Percentiles rank a stretch among this genome's conserved stretches.
Conservation (phyloP, 2,888 invertebrate genomes). For the Linyphia triangularis region DNA sequence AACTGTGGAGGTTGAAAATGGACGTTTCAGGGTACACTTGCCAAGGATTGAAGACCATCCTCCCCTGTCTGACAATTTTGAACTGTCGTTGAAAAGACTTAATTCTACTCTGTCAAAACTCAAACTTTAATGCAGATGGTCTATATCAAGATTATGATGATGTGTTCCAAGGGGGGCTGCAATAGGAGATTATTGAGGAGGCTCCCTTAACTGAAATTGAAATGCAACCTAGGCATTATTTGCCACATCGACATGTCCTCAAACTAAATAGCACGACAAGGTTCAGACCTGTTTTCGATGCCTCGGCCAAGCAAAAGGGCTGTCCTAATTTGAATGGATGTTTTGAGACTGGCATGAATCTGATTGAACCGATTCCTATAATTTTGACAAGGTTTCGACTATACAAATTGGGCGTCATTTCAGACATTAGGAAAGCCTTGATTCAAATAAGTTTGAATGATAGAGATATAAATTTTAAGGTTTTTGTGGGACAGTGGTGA, state of each 20-base stretch:
- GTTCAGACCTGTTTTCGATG: constrained; percentile 1
- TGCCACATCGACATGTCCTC: constrained; percentile 8
- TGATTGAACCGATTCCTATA: background rate
- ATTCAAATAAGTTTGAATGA: background rate
- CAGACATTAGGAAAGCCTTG: constrained; percentile 11
- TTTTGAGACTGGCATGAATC: background rate
- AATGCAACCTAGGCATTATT: background rate
- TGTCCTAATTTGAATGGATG: background rate
- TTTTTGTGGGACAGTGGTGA: constrained; percentile 1
- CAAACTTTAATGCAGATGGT: background rate
- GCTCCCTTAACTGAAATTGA: background rate
- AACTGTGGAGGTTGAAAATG: background rate
- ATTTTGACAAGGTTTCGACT: constrained; percentile 16
- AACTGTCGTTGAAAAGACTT: constrained; percentile 14
- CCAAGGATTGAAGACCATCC: constrained; percentile 11
- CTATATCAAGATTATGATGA: background rate
- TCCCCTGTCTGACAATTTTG: background rate
- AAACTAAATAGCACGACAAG: background rate
- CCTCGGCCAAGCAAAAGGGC: background rate
- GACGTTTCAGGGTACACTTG: background rate
- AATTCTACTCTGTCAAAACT: too few species aligned
- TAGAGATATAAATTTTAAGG: constrained; percentile 5
- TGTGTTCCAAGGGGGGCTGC: background rate
- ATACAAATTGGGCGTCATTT: constrained; percentile 4
- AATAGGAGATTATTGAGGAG: background rate